phyloP scores from a whole-genome alignment of 1,140 invertebrate species.

The Lepidurus couesii region DNA sequence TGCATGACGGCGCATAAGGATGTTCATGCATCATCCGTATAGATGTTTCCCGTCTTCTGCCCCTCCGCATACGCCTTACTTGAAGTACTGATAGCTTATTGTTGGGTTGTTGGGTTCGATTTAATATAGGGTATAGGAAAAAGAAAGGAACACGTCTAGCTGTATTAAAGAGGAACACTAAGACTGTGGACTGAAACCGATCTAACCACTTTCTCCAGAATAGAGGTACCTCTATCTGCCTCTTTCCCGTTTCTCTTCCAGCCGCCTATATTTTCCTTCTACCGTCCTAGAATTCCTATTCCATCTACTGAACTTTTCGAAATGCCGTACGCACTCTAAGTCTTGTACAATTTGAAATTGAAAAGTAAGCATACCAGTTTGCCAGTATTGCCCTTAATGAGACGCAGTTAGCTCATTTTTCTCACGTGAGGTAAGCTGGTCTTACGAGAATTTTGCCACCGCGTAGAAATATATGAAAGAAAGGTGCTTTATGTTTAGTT shows the following conservation, averaged over 20 bases:
- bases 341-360: too few species aligned
- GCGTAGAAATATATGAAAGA: not conserved
- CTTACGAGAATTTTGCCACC: not conserved
- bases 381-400: too few species aligned
- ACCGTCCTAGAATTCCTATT: not conserved
- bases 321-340: too few species aligned
- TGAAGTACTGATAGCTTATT: not conserved
- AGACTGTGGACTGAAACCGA: not conserved
- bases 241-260: not conserved
- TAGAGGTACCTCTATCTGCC: not conserved
- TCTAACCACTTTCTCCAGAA: conserved; percentile 13
- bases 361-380: too few species aligned
- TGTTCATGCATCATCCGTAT: too few species aligned
- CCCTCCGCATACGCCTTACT: not conserved
- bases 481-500: not conserved
- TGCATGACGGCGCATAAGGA: too few species aligned
- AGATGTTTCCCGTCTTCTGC: too few species aligned
- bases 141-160: not conserved
- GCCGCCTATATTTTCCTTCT: not conserved
- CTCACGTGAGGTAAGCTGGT: not conserved
- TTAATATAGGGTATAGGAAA: not conserved
- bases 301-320: not conserved
- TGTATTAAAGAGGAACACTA: not conserved
- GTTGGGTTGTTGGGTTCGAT: not conserved
- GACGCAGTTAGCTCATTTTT: too few species aligned